These are phyloP conservation scores for Probosciger aterrimus DNA, from an alignment of 2,113 vertebrate genomes.

Conservation along the genomic window DNA sequence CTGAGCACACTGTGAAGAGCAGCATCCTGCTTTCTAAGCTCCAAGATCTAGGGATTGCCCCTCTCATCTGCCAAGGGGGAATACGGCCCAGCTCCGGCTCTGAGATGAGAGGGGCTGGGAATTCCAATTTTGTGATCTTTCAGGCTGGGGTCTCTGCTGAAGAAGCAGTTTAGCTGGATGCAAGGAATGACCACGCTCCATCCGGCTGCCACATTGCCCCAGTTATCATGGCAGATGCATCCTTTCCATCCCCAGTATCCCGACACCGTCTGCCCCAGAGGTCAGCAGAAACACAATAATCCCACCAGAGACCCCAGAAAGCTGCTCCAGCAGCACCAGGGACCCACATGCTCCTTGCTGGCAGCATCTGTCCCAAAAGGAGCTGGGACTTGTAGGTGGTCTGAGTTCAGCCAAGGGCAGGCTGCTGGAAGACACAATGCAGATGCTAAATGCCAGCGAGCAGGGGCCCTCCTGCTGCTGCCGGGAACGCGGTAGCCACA, in stretches of 20 bases:
- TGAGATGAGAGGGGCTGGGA: neutral
- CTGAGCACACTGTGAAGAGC: rapidly evolving
- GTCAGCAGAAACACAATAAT: neutral
- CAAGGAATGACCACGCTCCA: rapidly evolving
- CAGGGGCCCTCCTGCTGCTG: slow-evolving; percentile 28
- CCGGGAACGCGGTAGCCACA: neutral
- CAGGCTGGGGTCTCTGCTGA: neutral
- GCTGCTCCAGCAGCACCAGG: neutral
- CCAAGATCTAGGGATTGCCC: rapidly evolving
- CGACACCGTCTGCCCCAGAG: neutral
- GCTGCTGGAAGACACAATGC: slow-evolving; percentile 11
- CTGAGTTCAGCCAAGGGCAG: neutral
- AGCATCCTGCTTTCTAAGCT: neutral
- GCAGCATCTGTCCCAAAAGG: neutral
- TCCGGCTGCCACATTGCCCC: rapidly evolving
- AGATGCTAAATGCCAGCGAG: slow-evolving; percentile 26
- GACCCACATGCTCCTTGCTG: neutral
- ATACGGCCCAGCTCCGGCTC: neutral
- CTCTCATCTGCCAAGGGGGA: neutral
- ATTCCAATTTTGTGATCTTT: neutral
- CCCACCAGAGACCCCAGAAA: neutral
- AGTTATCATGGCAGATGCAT: rapidly evolving
- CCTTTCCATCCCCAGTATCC: neutral
- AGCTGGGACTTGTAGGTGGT: neutral
- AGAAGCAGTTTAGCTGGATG: neutral